Base-by-base conservation (phyloP, 2,888 invertebrate species). In the Dasypolia templi region DNA sequence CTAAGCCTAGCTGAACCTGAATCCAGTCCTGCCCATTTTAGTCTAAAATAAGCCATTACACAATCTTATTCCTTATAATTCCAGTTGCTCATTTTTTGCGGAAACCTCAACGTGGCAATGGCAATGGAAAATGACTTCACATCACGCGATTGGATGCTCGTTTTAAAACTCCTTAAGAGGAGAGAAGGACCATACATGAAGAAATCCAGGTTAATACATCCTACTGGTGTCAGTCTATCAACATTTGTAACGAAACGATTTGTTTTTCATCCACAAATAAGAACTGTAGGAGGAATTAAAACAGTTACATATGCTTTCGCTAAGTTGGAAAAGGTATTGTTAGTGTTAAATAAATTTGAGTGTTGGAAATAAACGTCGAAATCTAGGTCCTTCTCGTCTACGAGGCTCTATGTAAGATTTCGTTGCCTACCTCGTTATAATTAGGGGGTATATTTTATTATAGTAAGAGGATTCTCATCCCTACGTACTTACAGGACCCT, bases 61-160 rank as follows among this genome's bases (percentile, higher is more conserved):
- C 44, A 26, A 64, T 56, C 51, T 58, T 51, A 64, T 73, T 65
- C 65, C 59, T 58, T 68, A 67, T 32, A 75, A 65, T 75, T 49
- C 39, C 3, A 42, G 65, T 35, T 59, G 64, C 53, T 70, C 70
- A 61, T 71, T 86, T 81, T 83, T 72, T 81, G 69, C 22, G 58
- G 49, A 55, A 75, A 67, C 29, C 39, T 64, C 12, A 55, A 71
- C 39, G 74, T 63, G 39, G 26, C 29, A 53, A 63, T 75, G 72
- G 81, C 81, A 86, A 81, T 72, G 84, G 73, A 81, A 79, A 77
- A 79, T 86, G 84, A 83, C 62, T 77, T 81, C 83, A 70, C 72
- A 39, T 26, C 39, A 44, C 22, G 32, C n/a, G 53, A 77, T 62
- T 65, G 62, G 71, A 69, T 17, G 75, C 67, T 85, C 73, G 66